phyloP scores from a whole-genome alignment of 2,888 invertebrate species.

The Auanema freiburgensis region DNA sequence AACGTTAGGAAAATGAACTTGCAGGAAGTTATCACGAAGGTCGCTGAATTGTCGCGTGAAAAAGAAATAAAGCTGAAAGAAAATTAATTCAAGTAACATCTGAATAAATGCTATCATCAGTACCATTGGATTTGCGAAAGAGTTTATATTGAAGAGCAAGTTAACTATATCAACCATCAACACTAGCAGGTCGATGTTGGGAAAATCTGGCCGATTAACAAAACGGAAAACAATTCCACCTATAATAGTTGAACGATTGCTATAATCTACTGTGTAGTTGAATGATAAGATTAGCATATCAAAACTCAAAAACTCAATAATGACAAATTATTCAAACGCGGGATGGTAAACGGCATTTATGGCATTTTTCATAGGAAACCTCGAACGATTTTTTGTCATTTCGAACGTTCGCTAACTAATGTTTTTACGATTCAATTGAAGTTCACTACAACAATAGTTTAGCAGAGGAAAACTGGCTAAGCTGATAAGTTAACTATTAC shows the following conservation, averaged over 20 bases:
- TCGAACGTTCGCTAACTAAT: no score
- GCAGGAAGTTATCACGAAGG: slow-evolving; percentile 39
- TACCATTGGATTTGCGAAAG: slow-evolving; percentile 61
- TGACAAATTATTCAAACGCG: no score
- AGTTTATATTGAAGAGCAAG: slow-evolving; percentile 62
- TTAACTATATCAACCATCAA: slow-evolving; percentile 60
- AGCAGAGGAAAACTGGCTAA: no score
- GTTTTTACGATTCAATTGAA: no score
- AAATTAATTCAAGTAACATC: neutral
- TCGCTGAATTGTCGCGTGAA: slow-evolving; percentile 63
- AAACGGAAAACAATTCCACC: slow-evolving; percentile 60
- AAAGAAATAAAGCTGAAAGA: slow-evolving; percentile 58
- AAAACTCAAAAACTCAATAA: no score
- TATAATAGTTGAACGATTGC: slow-evolving; percentile 7
- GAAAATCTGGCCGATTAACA: slow-evolving; percentile 48
- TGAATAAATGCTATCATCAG: neutral
- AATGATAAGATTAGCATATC: no score
- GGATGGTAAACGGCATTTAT: no score
- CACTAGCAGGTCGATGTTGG: slow-evolving; percentile 45
- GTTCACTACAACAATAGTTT: no score
- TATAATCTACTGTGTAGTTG: no score
- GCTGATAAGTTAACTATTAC: no score
- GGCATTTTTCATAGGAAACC: slow-evolving; percentile 12
- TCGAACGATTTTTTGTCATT: slow-evolving; percentile 3
- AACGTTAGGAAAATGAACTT: slow-evolving; percentile 23